Base-by-base conservation (phyloP, 2,797 vertebrate species). In the Takifugu rubripes region DNA sequence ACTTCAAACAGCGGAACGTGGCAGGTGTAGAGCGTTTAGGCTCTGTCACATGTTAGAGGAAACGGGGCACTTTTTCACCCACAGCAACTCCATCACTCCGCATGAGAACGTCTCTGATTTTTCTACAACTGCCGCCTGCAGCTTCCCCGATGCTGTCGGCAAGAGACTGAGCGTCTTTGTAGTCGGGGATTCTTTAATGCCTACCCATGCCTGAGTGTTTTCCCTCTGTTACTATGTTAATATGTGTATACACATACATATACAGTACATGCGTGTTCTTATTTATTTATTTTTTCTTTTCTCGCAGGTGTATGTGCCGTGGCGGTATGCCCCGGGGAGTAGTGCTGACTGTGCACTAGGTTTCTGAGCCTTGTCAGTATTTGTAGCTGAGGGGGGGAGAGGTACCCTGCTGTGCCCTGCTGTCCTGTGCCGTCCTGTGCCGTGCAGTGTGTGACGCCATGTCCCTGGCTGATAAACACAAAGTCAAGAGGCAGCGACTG, bases 401-500 rank as follows among this genome's bases (percentile, higher is more conserved):
- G 64, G 77, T 51, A 17, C 66, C 72, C 55, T 29, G 60, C 59
- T 54, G 75, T 6, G 51, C 61, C 24, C 59, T 24, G 24, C 74
- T 61, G 24, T 1, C 49, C 43, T 2, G 47, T 9, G 60, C 33
- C 33, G 33, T 36, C 33, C 33, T 36, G 33, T 40, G 36, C 36
- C 36, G 36, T 14, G 65, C 75, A 54, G 72, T 69, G 59, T 67
- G 78, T 77, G 79, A 85, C 83, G 75, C 72, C 75, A 92, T 92
- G 91, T 90, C 92, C 75, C 82, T 92, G 83, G 90, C 89, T 61
- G 89, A 93, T 82, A 92, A 92, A 88, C 92, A 93, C 88, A 93
- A 92, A 92, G 92, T 92, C 61, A 93, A 93, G 78, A 86, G 92
- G 69, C 92, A 92, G 72, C 83, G 91, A 66, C 82, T 93, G 72